Evolutionary conservation across 2,888 invertebrate species (phyloP).

Genomic region (Cheilosia scutellata): DNA sequence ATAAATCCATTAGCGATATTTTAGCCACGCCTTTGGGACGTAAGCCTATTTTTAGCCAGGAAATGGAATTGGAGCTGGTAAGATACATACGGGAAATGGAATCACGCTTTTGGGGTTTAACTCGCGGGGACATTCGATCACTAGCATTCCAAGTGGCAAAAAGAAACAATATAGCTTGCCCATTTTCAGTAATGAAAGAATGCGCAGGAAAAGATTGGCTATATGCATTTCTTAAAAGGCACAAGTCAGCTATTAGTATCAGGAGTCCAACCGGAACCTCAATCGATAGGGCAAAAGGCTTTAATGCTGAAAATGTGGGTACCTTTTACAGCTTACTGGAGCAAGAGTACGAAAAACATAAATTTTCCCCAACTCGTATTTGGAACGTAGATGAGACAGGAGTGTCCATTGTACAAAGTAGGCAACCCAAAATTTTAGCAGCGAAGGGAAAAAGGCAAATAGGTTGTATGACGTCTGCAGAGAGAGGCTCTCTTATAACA

Average conservation of each 20-base stretch:
- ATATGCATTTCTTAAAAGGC: slow-evolving; percentile 33
- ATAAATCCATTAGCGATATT: slow-evolving; percentile 35
- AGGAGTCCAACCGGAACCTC: not conserved
- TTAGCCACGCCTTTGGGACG: slow-evolving; percentile 54
- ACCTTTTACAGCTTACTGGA: not conserved
- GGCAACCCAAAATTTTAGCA: slow-evolving; percentile 26
- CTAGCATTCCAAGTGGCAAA: slow-evolving; percentile 65
- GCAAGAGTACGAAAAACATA: not conserved
- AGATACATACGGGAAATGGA: slow-evolving; percentile 66
- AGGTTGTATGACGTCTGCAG: slow-evolving; percentile 53
- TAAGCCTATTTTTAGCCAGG: slow-evolving; percentile 51
- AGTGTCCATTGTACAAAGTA: slow-evolving; percentile 36
- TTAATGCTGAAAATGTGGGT: not conserved
- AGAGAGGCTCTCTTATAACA: slow-evolving; percentile 77
- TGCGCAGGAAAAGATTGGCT: slow-evolving; percentile 53
- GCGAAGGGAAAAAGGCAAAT: slow-evolving; percentile 36
- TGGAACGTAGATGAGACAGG: slow-evolving; percentile 49
- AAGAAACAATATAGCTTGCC: slow-evolving; percentile 45
- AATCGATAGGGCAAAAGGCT: not conserved
- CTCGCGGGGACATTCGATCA: slow-evolving; percentile 50
- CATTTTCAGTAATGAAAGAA: slow-evolving; percentile 59
- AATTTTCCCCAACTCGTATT: slow-evolving; percentile 1
- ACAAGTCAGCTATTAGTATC: not conserved
- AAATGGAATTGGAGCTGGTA: slow-evolving; percentile 60
- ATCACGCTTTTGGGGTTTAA: slow-evolving; percentile 57